A percentile compares a stretch with the other conserved stretches of the same genome.
Conservation (phyloP, 2,797 vertebrate genomes). For the Aselliscus stoliczkanus region DNA sequence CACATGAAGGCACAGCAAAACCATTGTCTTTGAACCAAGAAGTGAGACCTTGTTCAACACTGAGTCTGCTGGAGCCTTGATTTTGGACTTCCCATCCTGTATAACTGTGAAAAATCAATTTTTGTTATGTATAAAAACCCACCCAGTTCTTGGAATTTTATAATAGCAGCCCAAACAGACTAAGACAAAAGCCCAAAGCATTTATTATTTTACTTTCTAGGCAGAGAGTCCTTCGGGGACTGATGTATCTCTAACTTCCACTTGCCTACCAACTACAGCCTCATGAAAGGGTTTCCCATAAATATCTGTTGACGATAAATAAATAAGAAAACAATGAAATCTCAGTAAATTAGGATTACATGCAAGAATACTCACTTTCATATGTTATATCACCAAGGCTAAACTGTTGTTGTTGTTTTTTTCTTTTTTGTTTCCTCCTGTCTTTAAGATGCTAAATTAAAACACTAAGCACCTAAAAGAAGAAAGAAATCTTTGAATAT, state of each 20-base stretch:
- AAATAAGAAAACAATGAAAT: background rate
- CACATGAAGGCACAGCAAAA: background rate
- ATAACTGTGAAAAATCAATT: background rate
- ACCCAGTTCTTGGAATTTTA: background rate
- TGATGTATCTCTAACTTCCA: background rate
- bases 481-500: background rate
- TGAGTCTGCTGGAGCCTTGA: background rate
- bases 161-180: background rate
- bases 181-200: background rate
- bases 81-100: background rate
- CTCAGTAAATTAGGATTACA: background rate
- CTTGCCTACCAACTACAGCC: background rate
- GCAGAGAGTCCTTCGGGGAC: background rate
- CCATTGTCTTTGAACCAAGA: background rate
- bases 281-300: background rate
- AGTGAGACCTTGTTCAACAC: background rate
- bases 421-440: background rate
- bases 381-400: background rate
- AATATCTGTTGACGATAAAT: background rate
- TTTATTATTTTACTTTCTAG: background rate
- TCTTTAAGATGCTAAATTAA: background rate
- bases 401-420: too few species aligned
- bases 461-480: background rate
- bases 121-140: background rate
- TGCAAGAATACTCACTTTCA: background rate